phyloP scores from a whole-genome alignment of 2,797 vertebrate species.

The Artibeus lituratus region DNA sequence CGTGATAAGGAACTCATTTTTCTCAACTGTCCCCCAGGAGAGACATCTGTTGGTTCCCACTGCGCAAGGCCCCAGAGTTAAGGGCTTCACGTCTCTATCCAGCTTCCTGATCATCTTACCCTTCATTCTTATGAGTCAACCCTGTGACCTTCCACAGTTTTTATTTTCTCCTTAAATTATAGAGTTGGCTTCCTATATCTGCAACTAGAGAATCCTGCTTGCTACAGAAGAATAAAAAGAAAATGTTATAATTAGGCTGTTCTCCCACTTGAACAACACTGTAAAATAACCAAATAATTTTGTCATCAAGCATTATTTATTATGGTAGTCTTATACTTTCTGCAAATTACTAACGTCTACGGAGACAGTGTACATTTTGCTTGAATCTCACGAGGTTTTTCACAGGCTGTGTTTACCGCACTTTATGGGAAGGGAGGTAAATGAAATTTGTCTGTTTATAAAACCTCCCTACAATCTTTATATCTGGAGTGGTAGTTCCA shows the following conservation, averaged over 20 bases:
- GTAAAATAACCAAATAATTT: slow-evolving; percentile 15
- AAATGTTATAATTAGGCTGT: not conserved
- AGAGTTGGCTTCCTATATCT: not conserved
- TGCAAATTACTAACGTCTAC: not conserved
- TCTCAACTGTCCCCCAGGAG: not conserved
- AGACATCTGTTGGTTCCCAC: not conserved
- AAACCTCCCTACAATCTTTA: not conserved
- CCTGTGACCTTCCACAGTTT: not conserved
- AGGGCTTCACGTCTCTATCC: not conserved
- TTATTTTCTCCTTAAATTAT: slow-evolving; percentile 28
- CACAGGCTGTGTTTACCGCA: not conserved
- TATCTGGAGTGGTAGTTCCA: not conserved
- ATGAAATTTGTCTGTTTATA: not conserved
- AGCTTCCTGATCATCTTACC: not conserved
- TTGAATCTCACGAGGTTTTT: not conserved
- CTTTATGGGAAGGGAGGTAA: not conserved
- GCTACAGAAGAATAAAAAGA: not conserved
- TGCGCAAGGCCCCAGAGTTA: not conserved
- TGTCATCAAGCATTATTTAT: not conserved
- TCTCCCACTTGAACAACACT: not conserved
- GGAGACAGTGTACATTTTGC: not conserved
- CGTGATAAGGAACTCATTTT: not conserved
- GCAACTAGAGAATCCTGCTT: not conserved
- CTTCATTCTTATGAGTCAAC: not conserved
- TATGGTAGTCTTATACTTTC: not conserved